Conservation (phyloP, 2,797 vertebrate species). For the Hydrocynus forskahlii region DNA sequence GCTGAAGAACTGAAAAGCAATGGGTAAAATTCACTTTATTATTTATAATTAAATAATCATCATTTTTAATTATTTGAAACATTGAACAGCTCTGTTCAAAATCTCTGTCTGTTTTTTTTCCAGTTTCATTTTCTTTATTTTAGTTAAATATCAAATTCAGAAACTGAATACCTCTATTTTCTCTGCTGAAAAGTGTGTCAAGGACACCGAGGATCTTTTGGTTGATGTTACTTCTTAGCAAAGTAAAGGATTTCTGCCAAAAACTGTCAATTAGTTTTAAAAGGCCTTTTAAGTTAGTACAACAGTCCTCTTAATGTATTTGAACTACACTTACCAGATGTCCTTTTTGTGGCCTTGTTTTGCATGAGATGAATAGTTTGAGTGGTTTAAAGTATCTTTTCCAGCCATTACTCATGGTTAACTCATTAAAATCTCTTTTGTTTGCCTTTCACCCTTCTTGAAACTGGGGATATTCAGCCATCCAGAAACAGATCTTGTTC, state of each 20-base stretch:
- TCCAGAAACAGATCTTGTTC: conserved; percentile 19
- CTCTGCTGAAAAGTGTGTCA: conserved; percentile 47
- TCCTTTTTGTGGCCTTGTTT: conserved; percentile 64
- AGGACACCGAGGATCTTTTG: conserved; percentile 47
- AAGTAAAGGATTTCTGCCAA: conserved; percentile 63
- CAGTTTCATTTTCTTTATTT: background rate
- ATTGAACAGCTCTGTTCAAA: background rate
- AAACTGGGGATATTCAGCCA: conserved; percentile 38
- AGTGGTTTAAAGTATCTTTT: conserved; percentile 65
- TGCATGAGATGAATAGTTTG: conserved; percentile 55
- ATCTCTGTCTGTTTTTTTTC: background rate
- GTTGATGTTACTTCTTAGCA: conserved; percentile 56
- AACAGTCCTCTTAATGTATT: conserved; percentile 63
- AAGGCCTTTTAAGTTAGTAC: conserved; percentile 54
- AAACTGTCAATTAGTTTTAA: conserved; percentile 65
- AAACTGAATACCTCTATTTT: conserved; percentile 15
- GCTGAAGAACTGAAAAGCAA: background rate
- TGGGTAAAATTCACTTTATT: background rate
- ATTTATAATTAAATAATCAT: conserved; percentile 79
- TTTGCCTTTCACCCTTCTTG: conserved; percentile 55
- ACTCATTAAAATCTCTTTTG: conserved; percentile 64
- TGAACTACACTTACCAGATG: conserved; percentile 63
- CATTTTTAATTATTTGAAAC: background rate
- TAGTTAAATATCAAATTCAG: background rate
- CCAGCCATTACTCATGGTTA: conserved; percentile 62